Evolutionary conservation across 2,888 invertebrate species (phyloP).

Genomic region (Aplocera efformata): DNA sequence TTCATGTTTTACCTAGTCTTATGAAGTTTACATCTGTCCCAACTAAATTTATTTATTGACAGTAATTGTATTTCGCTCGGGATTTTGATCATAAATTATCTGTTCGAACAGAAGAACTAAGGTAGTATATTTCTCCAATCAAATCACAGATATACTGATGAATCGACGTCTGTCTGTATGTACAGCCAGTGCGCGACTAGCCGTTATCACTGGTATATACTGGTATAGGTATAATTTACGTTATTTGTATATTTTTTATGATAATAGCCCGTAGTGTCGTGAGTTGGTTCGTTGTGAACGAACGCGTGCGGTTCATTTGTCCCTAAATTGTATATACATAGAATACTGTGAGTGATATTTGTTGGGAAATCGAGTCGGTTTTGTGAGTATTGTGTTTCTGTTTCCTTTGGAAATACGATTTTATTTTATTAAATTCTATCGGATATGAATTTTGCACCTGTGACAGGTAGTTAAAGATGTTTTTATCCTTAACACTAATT

Average conservation of each 20-base stretch:
- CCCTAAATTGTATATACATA: not conserved
- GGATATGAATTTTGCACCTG: no score
- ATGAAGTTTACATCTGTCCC: no score
- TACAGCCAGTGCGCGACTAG: conserved; percentile 4
- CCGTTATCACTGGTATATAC: conserved; percentile 5
- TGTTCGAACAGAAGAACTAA: no score
- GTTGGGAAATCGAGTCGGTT: conserved; percentile 24
- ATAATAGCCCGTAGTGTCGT: conserved; percentile 55
- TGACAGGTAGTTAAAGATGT: no score
- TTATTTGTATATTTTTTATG: conserved; percentile 59
- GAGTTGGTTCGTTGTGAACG: conserved; percentile 43
- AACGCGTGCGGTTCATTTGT: conserved; percentile 36
- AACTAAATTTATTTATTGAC: no score
- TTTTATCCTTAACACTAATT: no score
- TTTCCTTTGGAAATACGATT: no score
- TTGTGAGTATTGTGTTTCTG: conserved; percentile 19
- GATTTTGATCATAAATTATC: no score
- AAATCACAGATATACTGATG: conserved; percentile 15
- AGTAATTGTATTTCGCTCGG: no score
- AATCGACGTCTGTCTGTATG: conserved; percentile 9
- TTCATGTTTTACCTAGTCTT: no score
- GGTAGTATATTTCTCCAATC: no score
- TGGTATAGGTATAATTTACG: conserved; percentile 18
- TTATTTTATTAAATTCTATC: no score
- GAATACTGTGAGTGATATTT: conserved; percentile 10